Percentiles rank a stretch among this genome's conserved stretches.
Conservation (phyloP, 2,113 vertebrate genomes). For the Nothobranchius furzeri region DNA sequence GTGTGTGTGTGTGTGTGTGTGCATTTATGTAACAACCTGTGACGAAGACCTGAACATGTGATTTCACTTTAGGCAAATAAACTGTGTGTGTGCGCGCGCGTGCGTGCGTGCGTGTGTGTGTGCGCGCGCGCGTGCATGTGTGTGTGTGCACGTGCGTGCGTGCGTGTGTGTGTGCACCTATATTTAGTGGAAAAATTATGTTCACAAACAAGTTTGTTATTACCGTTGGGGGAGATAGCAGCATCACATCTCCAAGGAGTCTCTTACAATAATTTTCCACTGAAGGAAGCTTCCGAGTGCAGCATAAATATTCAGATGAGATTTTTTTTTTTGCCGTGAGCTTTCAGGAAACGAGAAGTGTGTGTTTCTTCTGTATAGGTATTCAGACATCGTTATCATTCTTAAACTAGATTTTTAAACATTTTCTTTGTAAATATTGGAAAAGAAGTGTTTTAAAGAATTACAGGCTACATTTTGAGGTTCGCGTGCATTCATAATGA, state of each 20-base stretch:
- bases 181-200: constrained; percentile 22
- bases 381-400: background rate
- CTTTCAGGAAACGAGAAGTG: background rate
- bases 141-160: background rate
- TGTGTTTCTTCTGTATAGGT: background rate
- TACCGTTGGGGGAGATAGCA: constrained; percentile 13
- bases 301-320: too few relatives aligned
- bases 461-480: background rate
- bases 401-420: background rate
- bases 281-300: background rate
- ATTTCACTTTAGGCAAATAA: constrained; percentile 44
- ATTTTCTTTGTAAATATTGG: too few relatives aligned
- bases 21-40: constrained; percentile 38
- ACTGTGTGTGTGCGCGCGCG: constrained; percentile 8
- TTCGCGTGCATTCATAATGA: background rate
- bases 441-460: background rate
- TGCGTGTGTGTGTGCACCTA: background rate
- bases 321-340: background rate
- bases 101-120: background rate
- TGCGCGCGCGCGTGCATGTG: background rate
- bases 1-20: constrained; percentile 3
- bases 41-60: constrained; percentile 30
- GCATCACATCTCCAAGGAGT: constrained; percentile 5
- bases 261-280: constrained; percentile 4
- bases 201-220: constrained; percentile 21